Conservation (phyloP, 2,888 invertebrate species). For the Leptopterna dolabrata region DNA sequence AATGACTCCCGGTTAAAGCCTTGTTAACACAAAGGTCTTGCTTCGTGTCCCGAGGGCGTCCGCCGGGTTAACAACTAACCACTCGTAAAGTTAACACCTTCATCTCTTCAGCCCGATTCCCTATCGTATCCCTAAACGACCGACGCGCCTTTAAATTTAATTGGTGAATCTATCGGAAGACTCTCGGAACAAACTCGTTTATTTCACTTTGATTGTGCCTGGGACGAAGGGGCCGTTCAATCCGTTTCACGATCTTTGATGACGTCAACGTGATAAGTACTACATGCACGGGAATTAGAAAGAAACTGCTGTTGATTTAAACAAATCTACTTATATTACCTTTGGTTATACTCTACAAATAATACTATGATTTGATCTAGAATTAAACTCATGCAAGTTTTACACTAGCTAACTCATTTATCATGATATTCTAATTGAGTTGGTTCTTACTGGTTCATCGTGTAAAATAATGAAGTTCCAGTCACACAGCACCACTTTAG, state of each 20-base stretch:
- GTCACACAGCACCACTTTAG: no score
- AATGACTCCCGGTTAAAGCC: slow-evolving; percentile 53
- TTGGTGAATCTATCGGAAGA: slow-evolving; percentile 16
- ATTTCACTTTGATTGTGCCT: not conserved
- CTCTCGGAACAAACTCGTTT: not conserved
- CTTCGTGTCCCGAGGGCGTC: slow-evolving; percentile 42
- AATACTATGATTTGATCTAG: no score
- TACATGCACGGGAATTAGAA: no score
- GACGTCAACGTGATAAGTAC: not conserved
- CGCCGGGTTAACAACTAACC: slow-evolving; percentile 52
- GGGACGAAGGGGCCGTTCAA: not conserved
- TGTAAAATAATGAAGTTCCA: no score
- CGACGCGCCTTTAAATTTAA: slow-evolving; percentile 18
- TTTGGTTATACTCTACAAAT: no score
- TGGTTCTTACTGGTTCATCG: no score
- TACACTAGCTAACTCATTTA: no score
- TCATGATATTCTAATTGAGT: no score
- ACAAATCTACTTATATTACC: no score
- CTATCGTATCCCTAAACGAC: not conserved
- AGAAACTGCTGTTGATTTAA: no score
- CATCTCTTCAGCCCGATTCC: slow-evolving; percentile 18
- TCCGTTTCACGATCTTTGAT: not conserved
- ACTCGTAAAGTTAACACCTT: slow-evolving; percentile 52
- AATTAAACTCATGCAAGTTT: no score
- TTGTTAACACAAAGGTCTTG: slow-evolving; percentile 54